Evolutionary conservation across 2,113 vertebrate genomes (phyloP), one percentile per base, ranked within the genome.

Genomic region (Turnix velox): DNA sequence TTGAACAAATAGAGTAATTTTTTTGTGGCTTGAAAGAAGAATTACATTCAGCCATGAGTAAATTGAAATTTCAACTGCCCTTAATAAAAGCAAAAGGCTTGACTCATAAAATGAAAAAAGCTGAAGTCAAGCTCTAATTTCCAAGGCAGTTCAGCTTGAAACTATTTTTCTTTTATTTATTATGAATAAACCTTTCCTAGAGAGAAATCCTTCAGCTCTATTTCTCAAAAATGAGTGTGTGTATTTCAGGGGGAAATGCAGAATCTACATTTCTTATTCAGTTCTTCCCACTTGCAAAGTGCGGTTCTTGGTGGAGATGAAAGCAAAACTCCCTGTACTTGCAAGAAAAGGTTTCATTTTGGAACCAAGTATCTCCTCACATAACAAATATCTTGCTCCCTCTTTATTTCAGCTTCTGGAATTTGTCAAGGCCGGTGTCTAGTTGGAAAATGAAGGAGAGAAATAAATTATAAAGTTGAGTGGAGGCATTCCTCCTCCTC

Each of bases 21-120:
- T 33, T 90, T 65, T 28, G 57, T 52, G 28, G 12, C 10, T 61
- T 82, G 78, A 88, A 76, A 48, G 45, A 91, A 76, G 42, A 74
- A 18, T 48, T 82, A 18, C 37, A 80, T 75, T 27, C 33, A 91
- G 24, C 31, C 71, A 57, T 0, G 0, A 72, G 81, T 65, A 92
- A 94, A 89, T 46, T 89, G 87, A 92, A 94, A 85, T 89, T 84
- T 95, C 71, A 87, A 68, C 74, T 85, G 28, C 43, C 51, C 39
- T 87, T 89, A 81, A 78, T 74, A 82, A 89, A 94, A 87, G 81
- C 52, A 75, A 82, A 82, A 82, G 43, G 18, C 31, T 94, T 69
- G 57, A 84, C 57, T 76, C 28, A 23, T 92, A 67, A 82, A 84
- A 87, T 54, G 37, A 49, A 49, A 82, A 76, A 85, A 45, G 18